phyloP scores from a whole-genome alignment of 2,113 vertebrate genomes.

The Syngnathus typhle region DNA sequence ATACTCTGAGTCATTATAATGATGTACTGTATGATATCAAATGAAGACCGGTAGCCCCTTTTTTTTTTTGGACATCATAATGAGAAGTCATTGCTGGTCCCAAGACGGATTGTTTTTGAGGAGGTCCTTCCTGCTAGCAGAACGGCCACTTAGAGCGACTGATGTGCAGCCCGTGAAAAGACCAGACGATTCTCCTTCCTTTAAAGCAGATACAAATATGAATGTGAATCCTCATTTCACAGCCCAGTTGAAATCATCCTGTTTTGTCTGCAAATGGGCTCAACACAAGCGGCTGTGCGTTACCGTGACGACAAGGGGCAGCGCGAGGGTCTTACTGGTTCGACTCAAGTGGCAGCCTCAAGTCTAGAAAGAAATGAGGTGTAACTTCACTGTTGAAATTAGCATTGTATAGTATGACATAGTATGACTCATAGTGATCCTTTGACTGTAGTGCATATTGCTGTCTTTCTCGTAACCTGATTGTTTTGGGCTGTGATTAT shows the following conservation, averaged over 20 bases:
- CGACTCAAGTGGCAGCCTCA: neutral
- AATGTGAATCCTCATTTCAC: neutral
- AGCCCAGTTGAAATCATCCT: neutral
- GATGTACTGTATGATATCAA: neutral
- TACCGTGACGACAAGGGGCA: neutral
- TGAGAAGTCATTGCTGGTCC: slow-evolving; percentile 44
- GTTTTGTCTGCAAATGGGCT: neutral
- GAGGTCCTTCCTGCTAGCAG: slow-evolving; percentile 53
- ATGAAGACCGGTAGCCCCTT: neutral
- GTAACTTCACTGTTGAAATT: neutral
- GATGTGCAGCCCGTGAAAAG: slow-evolving; percentile 51
- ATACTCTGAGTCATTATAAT: slow-evolving; percentile 31
- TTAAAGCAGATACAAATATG: neutral
- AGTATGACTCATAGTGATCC: neutral
- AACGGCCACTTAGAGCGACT: slow-evolving; percentile 55
- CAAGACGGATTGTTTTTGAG: slow-evolving; percentile 42
- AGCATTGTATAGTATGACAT: neutral
- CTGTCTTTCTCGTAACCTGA: slow-evolving; percentile 3
- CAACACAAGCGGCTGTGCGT: neutral
- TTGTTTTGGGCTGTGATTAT: slow-evolving; percentile 29
- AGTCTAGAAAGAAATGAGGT: neutral
- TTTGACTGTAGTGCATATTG: neutral
- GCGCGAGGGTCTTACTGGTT: neutral
- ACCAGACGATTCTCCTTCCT: slow-evolving; percentile 40
- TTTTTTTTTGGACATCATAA: neutral